Evolutionary conservation across 2,113 vertebrate genomes (phyloP), one percentile per base, ranked within the genome.

Genomic region (Tonatia bakeri): DNA sequence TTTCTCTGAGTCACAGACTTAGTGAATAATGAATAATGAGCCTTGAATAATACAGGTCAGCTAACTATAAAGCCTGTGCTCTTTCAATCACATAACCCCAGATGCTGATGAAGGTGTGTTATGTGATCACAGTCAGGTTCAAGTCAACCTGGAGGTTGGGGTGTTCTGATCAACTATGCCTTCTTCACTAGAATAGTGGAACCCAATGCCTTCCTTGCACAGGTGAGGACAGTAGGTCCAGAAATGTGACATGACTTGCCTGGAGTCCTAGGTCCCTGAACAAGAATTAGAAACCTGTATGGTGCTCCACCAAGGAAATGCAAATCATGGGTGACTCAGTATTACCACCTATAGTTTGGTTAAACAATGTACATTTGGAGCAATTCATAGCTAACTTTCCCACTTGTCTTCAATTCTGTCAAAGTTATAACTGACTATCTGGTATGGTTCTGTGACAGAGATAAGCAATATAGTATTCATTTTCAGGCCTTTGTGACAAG

Each of bases 101-200:
- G n/a, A 43, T 4, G 6, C 38, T 10, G 0, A 4, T 1, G 33
- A 1, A 1, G 61, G 17, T 26, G 47, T 22, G 20, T 7, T 0
- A 0, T 1, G 38, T 22, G 13, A 16, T 19, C 13, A 7, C 11
- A 15, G 26, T 10, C 52, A 38, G 20, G 31, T 47, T 52, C 47
- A 43, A 47, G 40, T 31, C 7, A 5, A 40, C 28, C 31, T 45
- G 3, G 16, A 3, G 0, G 20, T 17, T 5, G 9, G 38, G 9
- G 33, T 40, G 16, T 87, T 40, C 20, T 38, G 15, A 40, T 86
- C 59, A 79, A 31, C 28, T 56, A 52, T 28, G 7, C 3, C 28
- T 22, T 22, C 2, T 26, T 67, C 40, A 8, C 31, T 7, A 22
- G 31, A 67, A 50, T 47, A 72, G 14, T 31, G 20, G 33, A 36